Conservation (phyloP, 2,113 vertebrate genomes). For the Leucoraja erinaceus region DNA sequence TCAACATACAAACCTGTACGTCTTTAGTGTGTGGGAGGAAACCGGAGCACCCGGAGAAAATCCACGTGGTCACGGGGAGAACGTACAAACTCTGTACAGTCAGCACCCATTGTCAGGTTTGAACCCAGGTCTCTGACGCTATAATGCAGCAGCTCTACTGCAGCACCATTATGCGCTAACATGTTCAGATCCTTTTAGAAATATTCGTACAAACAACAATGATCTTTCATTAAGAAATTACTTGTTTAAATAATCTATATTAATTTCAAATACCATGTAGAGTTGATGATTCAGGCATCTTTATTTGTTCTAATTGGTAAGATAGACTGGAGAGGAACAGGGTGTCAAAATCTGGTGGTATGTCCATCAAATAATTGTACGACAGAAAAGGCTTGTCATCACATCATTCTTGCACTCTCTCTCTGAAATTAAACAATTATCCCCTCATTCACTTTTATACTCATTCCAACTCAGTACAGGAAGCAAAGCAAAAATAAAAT, state of each 20-base stretch:
- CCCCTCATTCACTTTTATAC: background rate
- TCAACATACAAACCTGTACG: no score
- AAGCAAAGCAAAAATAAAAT: background rate
- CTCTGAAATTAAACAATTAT: background rate
- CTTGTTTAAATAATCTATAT: background rate
- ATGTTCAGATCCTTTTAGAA: background rate
- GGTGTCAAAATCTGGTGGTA: background rate
- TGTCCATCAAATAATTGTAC: background rate
- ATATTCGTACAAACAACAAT: background rate
- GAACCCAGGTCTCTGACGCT: no score
- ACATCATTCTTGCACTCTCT: background rate
- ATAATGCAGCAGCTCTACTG: no score
- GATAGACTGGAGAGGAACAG: background rate
- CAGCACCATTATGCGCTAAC: background rate
- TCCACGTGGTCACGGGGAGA: no score
- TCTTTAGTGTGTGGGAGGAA: no score
- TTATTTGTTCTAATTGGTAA: background rate
- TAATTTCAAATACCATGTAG: background rate
- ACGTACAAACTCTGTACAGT: no score
- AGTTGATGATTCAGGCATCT: background rate
- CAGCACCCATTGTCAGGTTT: no score
- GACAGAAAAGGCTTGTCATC: background rate
- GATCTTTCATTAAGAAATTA: background rate
- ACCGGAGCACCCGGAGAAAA: no score
- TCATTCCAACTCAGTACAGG: background rate